Evolutionary conservation across 1,140 invertebrate genomes (phyloP), one percentile per base, ranked within the genome.

Genomic region (Drosophila ficusphila): DNA sequence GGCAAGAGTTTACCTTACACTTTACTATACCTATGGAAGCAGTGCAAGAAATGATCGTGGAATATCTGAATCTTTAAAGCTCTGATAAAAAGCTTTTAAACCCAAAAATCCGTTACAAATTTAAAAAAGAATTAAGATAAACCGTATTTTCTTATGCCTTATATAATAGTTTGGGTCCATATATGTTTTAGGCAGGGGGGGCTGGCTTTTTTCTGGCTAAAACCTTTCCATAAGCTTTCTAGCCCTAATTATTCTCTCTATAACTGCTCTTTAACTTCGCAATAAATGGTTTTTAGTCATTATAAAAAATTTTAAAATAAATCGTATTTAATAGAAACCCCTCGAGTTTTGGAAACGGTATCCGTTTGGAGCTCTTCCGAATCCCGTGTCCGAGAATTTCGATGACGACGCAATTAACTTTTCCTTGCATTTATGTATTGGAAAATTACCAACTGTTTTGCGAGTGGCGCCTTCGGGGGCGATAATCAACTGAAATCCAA

Each of bases 401-500:
- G 47, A 7, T 18, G n/a, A 8, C 8, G 2, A 18, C 33, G 19
- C 14, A 19, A 12, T 4, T 29, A 21, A 14, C 14, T 47, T 14
- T 31, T 16, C 41, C 5, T 8, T 14, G n/a, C n/a, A 16, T 16
- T 44, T 23, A 12, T 25, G 8, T 12, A 11, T 34, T 19, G 16
- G 7, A 34, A 58, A 65, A 41, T 29, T 31, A 14, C 62, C 61
- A 65, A 60, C 60, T 67, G 60, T 65, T 67, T 61, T 31, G 3
- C 19, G 4, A 60, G 27, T 60, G 60, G 54, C 60, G 60, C 60
- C 60, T 46, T 33, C 7, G 12, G n/a, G 3, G 16, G 23, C 61
- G 44, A 67, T 65, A 67, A 67, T 51, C 29, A 36, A 25, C 18
- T 46, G 65, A 46, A 69, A 69, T 69, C 62, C 39, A 39, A 69